These are phyloP conservation scores for Adineta ricciae DNA, from an alignment of 2,888 invertebrate species.

Conservation along the genomic window DNA sequence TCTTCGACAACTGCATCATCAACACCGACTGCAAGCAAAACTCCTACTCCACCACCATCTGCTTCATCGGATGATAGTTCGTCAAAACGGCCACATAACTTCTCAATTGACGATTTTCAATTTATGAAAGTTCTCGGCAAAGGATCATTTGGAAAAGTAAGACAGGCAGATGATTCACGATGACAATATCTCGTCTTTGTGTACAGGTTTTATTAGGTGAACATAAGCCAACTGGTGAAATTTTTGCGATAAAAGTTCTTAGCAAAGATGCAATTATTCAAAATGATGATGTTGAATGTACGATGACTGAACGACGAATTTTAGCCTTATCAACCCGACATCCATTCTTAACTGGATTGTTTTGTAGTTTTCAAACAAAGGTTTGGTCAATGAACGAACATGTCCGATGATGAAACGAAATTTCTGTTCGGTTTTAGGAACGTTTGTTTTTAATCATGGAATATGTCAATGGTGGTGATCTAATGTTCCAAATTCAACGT, in stretches of 20 bases:
- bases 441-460: conserved; percentile 67
- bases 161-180: not conserved
- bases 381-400: conserved; percentile 45
- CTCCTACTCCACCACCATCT: too few species aligned
- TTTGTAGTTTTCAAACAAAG: conserved; percentile 90
- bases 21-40: not conserved
- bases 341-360: conserved; percentile 90
- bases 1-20: not conserved
- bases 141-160: conserved; percentile 82
- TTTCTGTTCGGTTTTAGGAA: conserved; percentile 55
- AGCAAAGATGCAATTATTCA: conserved; percentile 96
- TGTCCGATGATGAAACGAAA: not conserved
- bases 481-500: conserved; percentile 98
- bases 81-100: not conserved
- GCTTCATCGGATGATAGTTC: not conserved
- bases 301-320: conserved; percentile 94
- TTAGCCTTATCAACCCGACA: conserved; percentile 89
- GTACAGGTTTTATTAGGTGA: conserved; percentile 85
- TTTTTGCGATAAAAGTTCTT: conserved; percentile 64
- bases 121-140: conserved; percentile 98
- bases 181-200: not conserved
- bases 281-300: conserved; percentile 97
- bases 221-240: conserved; percentile 78
- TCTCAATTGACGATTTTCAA: conserved; percentile 65
- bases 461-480: conserved; percentile 56